Percentiles rank a stretch among this genome's conserved stretches.
Conservation (phyloP, 2,888 invertebrate species). For the Calephelis perditalis region DNA sequence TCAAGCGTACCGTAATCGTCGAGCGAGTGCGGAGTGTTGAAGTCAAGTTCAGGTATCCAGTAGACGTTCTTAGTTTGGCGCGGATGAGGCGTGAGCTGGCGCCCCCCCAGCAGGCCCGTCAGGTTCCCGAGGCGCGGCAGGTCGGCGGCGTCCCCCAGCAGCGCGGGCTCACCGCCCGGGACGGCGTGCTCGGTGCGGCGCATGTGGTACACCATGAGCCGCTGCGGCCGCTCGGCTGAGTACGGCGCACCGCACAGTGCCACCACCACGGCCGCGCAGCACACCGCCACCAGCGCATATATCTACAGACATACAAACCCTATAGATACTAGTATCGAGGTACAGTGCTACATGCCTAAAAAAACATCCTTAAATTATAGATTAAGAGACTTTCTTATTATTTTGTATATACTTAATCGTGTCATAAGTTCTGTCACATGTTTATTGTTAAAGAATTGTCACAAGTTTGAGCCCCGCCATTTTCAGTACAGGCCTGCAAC, state of each 20-base stretch:
- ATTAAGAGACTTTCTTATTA: no score
- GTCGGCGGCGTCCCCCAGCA: neutral
- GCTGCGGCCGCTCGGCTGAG: conserved; percentile 80
- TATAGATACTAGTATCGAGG: no score
- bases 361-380: no score
- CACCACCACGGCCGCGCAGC: conserved; percentile 39
- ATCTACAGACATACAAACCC: conserved; percentile 16
- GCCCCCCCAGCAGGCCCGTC: neutral
- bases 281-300: conserved; percentile 25
- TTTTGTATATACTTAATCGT: no score
- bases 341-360: no score
- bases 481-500: no score
- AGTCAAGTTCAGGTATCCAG: conserved; percentile 87
- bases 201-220: conserved; percentile 84
- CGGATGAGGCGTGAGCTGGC: conserved; percentile 43
- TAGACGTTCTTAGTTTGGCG: conserved; percentile 71
- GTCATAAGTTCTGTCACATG: no score
- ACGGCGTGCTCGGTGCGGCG: conserved; percentile 69
- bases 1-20: conserved; percentile 32
- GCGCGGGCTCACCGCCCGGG: conserved; percentile 53
- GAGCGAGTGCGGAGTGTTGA: conserved; percentile 79
- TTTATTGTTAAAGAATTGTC: no score
- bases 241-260: conserved; percentile 85
- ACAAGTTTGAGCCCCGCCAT: no score
- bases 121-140: neutral